Conservation (phyloP, 2,113 vertebrate genomes). For the Thalassarche chlororhynchos region DNA sequence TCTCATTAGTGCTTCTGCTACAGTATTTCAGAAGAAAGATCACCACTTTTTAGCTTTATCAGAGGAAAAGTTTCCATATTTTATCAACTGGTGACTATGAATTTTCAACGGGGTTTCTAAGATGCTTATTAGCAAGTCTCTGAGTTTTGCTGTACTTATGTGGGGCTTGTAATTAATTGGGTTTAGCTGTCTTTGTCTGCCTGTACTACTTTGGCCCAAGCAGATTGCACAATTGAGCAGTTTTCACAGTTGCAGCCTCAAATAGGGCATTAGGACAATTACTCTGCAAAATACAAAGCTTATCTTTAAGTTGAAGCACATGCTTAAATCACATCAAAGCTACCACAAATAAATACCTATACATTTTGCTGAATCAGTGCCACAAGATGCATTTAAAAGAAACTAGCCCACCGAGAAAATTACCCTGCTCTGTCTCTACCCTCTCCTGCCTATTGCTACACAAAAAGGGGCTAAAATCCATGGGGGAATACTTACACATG, state of each 20-base stretch:
- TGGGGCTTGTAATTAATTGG: not conserved
- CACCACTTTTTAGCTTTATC: not conserved
- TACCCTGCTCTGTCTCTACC: not conserved
- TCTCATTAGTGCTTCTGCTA: constrained; percentile 24
- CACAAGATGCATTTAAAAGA: not conserved
- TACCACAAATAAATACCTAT: not conserved
- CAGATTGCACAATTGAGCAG: not conserved
- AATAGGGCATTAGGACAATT: not conserved
- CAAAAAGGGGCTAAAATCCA: not conserved
- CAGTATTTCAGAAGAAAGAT: not conserved
- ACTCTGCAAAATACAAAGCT: not conserved
- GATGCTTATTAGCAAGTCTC: not conserved
- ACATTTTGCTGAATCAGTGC: not conserved
- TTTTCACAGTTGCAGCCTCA: not conserved
- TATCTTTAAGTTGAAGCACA: not conserved
- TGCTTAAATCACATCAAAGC: not conserved
- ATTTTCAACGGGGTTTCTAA: not conserved
- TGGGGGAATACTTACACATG: not conserved
- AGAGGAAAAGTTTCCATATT: not conserved
- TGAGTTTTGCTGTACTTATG: not conserved
- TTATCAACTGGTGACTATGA: not conserved
- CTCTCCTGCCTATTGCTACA: not conserved
- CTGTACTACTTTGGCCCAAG: not conserved
- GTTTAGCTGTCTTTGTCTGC: not conserved
- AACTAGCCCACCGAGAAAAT: not conserved